phyloP scores from a whole-genome alignment of 1,140 invertebrate species.

The Brachionus plicatilis region DNA sequence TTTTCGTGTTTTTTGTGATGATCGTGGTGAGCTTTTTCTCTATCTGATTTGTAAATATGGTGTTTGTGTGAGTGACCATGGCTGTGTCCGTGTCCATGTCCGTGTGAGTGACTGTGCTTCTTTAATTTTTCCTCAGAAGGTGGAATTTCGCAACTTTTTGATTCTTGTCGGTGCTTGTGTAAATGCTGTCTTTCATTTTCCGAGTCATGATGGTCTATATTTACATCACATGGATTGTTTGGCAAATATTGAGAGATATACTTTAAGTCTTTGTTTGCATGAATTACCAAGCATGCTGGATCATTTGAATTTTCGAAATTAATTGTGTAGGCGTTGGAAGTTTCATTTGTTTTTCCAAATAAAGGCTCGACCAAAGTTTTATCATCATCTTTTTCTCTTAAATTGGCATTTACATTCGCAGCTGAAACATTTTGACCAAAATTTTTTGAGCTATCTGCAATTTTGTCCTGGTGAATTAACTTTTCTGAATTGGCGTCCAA shows the following conservation, averaged over 20 bases:
- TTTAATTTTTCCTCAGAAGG: not conserved
- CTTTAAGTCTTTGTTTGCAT: conserved; percentile 38
- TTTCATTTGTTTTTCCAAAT: conserved; percentile 4
- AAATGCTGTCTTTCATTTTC: conserved; percentile 34
- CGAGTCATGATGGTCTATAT: conserved; percentile 30
- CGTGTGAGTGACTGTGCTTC: not conserved
- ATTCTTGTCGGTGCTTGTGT: not conserved
- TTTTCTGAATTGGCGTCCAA: not conserved
- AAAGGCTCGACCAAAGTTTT: not conserved
- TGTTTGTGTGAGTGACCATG: conserved; percentile 28
- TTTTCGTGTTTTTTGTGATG: conserved; percentile 38
- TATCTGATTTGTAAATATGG: conserved; percentile 18
- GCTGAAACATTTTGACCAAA: not conserved
- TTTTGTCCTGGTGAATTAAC: not conserved
- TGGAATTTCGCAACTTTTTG: not conserved
- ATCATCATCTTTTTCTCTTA: not conserved
- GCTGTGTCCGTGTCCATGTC: not conserved
- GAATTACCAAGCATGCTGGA: not conserved
- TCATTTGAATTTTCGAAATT: conserved; percentile 12
- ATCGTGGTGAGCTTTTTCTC: conserved; percentile 40
- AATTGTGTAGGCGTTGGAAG: not conserved
- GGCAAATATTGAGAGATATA: conserved; percentile 37
- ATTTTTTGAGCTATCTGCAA: not conserved
- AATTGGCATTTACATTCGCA: not conserved
- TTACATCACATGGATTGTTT: conserved; percentile 30